Evolutionary conservation across 2,113 vertebrate species (phyloP).

Genomic region (Laticauda laticaudata): DNA sequence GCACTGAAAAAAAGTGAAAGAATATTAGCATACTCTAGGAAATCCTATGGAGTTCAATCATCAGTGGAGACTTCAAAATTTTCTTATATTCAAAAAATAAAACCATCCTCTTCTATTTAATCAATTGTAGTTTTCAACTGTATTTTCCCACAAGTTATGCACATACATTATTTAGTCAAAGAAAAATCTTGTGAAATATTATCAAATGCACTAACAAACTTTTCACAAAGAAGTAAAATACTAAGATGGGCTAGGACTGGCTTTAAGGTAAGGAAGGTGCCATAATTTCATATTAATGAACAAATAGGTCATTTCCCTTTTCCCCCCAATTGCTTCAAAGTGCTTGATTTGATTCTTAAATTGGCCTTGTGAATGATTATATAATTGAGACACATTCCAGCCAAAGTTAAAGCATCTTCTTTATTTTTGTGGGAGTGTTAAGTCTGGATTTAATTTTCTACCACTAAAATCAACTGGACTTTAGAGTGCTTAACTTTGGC

Average conservation of each 20-base stretch:
- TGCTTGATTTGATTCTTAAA: neutral
- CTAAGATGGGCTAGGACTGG: neutral
- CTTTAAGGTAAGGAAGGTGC: neutral
- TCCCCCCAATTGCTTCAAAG: neutral
- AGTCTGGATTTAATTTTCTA: neutral
- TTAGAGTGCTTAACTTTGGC: neutral
- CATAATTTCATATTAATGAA: neutral
- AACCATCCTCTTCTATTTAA: neutral
- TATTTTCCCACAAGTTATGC: neutral
- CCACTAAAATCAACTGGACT: neutral
- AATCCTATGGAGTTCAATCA: neutral
- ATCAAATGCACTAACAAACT: conserved; percentile 26
- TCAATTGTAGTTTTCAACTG: neutral
- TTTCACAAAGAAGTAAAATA: conserved; percentile 28
- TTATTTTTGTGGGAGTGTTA: neutral
- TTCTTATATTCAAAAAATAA: neutral
- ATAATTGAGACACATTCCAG: neutral
- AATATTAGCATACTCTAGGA: neutral
- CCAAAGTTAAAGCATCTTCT: neutral
- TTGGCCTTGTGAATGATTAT: neutral
- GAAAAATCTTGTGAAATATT: conserved; percentile 50
- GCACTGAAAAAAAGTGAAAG: neutral
- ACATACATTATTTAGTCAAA: neutral
- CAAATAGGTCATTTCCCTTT: neutral
- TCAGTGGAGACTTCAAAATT: neutral